Conservation (phyloP, 2,113 vertebrate genomes). For the Psephotus haematonotus region DNA sequence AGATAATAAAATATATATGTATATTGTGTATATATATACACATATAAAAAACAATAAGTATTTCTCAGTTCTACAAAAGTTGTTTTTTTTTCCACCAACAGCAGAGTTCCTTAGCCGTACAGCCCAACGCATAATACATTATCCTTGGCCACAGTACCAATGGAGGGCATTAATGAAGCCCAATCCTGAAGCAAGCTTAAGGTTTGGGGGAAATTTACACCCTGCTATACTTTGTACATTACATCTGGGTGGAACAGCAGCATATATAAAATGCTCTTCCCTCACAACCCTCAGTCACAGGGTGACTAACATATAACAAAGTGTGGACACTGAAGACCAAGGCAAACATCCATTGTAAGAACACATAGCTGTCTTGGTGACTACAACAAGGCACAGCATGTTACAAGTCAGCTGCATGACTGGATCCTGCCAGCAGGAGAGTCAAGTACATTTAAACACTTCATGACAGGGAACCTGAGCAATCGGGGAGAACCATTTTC, state of each 20-base stretch:
- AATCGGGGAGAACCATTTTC: neutral
- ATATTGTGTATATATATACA: too few species aligned
- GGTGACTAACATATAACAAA: neutral
- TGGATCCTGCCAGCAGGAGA: accelerated
- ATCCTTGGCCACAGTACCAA: neutral
- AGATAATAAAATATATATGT: too few species aligned
- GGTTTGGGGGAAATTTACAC: neutral
- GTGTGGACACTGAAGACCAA: neutral
- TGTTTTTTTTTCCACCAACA: neutral
- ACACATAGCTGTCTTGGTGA: neutral
- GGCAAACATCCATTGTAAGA: neutral
- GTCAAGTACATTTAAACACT: neutral
- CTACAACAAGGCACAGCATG: too few species aligned
- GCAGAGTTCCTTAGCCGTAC: neutral
- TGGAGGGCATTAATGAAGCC: neutral
- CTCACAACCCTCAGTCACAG: neutral
- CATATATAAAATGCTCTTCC: neutral
- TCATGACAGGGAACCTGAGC: neutral
- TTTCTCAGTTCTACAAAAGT: conserved; percentile 2
- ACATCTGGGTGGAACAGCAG: accelerated
- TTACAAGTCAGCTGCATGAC: neutral
- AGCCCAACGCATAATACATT: neutral
- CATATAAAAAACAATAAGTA: neutral
- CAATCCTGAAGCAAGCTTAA: neutral
- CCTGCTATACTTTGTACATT: neutral